phyloP scores from a whole-genome alignment of 2,888 invertebrate species.

The Ecdyonurus torrentis region DNA sequence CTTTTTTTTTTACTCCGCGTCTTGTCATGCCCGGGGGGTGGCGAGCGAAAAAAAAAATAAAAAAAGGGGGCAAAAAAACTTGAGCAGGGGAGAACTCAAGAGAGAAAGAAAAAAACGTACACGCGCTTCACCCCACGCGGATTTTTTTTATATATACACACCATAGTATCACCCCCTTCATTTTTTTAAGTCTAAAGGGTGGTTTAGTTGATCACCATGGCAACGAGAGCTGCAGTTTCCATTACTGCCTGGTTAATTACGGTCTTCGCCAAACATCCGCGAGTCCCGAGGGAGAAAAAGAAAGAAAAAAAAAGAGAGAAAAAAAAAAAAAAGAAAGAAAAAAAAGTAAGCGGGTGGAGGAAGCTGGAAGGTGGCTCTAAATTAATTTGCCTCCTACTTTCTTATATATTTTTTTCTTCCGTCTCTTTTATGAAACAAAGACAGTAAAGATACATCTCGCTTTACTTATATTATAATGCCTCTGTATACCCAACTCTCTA shows the following conservation, averaged over 20 bases:
- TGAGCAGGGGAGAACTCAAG: not conserved
- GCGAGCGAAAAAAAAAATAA: not conserved
- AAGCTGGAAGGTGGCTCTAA: not conserved
- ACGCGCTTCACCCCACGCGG: not conserved
- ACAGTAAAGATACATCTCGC: not conserved
- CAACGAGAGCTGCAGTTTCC: conserved; percentile 1
- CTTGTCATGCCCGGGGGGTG: conserved; percentile 1
- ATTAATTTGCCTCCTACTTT: not conserved
- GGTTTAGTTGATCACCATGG: not conserved
- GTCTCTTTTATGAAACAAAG: not conserved
- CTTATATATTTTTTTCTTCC: not conserved
- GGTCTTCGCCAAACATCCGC: not conserved
- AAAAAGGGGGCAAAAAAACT: not conserved
- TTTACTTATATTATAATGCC: not conserved
- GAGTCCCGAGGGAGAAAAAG: not conserved
- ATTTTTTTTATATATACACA: not conserved
- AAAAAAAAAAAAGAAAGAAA: not conserved
- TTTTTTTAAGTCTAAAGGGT: not conserved
- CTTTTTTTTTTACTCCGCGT: not conserved
- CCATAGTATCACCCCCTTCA: conserved; percentile 1
- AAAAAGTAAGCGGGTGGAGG: no score
- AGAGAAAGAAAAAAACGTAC: not conserved
- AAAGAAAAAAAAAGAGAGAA: not conserved
- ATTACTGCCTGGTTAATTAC: conserved; percentile 2
- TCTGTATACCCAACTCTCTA: no score